These are phyloP conservation scores for Drosophila kokeensis DNA, from an alignment of 2,888 invertebrate genomes.

Conservation along the genomic window DNA sequence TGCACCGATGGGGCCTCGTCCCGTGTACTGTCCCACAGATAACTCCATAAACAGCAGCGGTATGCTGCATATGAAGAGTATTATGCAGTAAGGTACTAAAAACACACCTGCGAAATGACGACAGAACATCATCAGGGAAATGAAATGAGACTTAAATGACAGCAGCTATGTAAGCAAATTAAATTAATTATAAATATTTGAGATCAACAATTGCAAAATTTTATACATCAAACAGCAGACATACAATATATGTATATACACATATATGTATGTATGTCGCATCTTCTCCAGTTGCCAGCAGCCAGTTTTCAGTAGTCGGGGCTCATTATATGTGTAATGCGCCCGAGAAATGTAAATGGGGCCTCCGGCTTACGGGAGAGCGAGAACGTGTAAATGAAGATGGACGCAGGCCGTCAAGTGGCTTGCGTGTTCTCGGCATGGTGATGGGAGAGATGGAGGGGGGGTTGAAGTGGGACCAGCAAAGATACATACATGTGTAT, in stretches of 20 bases:
- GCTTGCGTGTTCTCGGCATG: conserved; percentile 56
- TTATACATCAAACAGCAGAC: conserved; percentile 7
- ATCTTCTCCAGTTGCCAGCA: conserved; percentile 23
- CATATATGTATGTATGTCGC: not conserved
- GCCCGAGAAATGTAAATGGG: conserved; percentile 51
- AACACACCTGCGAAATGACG: conserved; percentile 91
- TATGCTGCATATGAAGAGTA: conserved; percentile 95
- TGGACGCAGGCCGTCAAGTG: conserved; percentile 65
- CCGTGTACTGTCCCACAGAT: conserved; percentile 95
- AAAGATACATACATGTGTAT: conserved; percentile 26
- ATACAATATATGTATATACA: not conserved
- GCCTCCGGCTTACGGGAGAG: conserved; percentile 16
- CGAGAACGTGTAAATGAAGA: conserved; percentile 72
- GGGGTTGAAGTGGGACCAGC: not conserved
- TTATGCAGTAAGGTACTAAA: conserved; percentile 96
- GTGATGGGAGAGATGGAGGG: not conserved
- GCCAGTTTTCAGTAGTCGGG: not conserved
- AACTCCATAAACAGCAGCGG: conserved; percentile 98
- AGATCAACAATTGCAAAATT: conserved; percentile 65
- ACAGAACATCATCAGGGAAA: conserved; percentile 21
- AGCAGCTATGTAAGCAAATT: conserved; percentile 71
- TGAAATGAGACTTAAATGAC: conserved; percentile 21
- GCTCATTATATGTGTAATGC: conserved; percentile 63
- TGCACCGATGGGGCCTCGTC: conserved; percentile 96
- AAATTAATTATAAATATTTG: conserved; percentile 81